phyloP scores from a whole-genome alignment of 2,797 vertebrate genomes.

The Pangasius larnaudii region DNA sequence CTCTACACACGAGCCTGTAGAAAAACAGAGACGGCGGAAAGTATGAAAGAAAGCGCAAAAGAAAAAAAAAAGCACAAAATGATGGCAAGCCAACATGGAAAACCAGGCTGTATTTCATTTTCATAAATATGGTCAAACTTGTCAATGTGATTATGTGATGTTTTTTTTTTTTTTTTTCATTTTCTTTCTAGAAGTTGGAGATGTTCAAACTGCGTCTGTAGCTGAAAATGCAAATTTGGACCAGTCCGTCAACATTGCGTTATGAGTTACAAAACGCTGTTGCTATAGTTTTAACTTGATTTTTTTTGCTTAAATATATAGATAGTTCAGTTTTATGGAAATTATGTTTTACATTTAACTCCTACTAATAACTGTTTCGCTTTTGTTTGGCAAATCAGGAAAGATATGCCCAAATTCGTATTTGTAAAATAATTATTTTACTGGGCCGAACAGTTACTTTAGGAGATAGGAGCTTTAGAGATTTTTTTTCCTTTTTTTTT shows the following conservation, averaged over 20 bases:
- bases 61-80: background rate
- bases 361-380: background rate
- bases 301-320: conserved; percentile 11
- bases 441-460: background rate
- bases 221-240: conserved; percentile 49
- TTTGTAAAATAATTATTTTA: background rate
- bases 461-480: background rate
- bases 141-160: conserved; percentile 38
- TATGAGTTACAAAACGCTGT: background rate
- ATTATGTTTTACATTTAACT: background rate
- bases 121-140: conserved; percentile 46
- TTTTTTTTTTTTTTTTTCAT: conserved; percentile 5
- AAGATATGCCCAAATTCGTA: background rate
- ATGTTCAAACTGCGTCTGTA: conserved; percentile 32
- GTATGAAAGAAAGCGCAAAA: conserved; percentile 20
- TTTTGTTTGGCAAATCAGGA: background rate
- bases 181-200: conserved; percentile 27
- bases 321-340: background rate
- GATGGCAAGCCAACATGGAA: conserved; percentile 21
- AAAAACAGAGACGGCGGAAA: conserved; percentile 14
- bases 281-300: conserved; percentile 28
- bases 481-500: background rate
- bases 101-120: conserved; percentile 39
- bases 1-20: background rate
- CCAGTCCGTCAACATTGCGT: background rate